Evolutionary conservation across 1,140 invertebrate genomes (phyloP).

Genomic region (Micrasema minimum): DNA sequence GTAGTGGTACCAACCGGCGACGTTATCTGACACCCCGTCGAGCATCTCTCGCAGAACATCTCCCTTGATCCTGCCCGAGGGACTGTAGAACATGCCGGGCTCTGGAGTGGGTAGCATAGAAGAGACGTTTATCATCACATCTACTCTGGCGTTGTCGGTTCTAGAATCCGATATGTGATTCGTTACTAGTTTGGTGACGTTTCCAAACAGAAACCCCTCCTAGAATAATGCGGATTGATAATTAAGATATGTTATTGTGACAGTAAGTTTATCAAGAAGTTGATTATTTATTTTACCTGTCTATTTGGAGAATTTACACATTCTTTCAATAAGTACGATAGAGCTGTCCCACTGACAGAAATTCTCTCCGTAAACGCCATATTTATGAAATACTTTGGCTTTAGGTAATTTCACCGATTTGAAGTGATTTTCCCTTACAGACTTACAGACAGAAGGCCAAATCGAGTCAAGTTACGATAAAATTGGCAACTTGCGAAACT

Average conservation of each 20-base stretch:
- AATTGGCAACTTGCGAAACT: too few species aligned
- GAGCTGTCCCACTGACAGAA: constrained; percentile 68
- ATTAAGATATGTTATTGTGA: neutral
- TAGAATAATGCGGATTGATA: constrained; percentile 56
- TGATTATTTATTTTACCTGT: constrained; percentile 64
- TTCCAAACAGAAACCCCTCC: constrained; percentile 75
- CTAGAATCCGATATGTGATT: constrained; percentile 74
- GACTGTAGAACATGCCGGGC: constrained; percentile 66
- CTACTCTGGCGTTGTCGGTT: constrained; percentile 68
- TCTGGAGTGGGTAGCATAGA: constrained; percentile 68
- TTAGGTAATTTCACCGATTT: too few species aligned
- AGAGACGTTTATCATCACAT: constrained; percentile 70
- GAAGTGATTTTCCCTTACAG: too few species aligned
- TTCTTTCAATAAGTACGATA: constrained; percentile 73
- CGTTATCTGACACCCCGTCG: constrained; percentile 63
- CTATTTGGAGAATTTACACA: constrained; percentile 68
- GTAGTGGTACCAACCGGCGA: constrained; percentile 75
- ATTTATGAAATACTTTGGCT: too few species aligned
- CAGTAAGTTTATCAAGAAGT: neutral
- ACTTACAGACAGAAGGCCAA: too few species aligned
- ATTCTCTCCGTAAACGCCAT: constrained; percentile 66
- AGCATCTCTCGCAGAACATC: constrained; percentile 66
- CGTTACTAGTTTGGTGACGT: constrained; percentile 69
- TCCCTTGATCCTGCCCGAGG: constrained; percentile 67
- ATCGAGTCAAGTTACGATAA: too few species aligned